Conservation (phyloP, 2,888 invertebrate genomes). For the Oscheius sp. region DNA sequence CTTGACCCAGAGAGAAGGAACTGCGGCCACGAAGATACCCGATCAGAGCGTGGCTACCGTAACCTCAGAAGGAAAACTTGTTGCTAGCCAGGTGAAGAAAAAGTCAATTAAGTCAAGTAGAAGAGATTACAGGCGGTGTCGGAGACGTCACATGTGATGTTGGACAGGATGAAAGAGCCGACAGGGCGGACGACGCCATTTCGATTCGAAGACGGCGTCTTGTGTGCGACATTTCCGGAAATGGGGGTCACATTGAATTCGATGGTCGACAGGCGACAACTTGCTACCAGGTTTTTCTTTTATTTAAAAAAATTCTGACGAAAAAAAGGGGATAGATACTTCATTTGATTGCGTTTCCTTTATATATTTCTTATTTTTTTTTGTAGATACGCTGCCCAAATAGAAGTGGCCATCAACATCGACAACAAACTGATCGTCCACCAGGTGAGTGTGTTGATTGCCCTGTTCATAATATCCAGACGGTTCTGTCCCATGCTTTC, state of each 20-base stretch:
- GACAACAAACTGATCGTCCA: slow-evolving; percentile 51
- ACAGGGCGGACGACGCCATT: slow-evolving; percentile 49
- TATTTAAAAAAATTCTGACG: no score
- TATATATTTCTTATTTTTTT: slow-evolving; percentile 56
- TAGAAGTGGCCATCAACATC: slow-evolving; percentile 58
- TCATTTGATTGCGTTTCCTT: no score
- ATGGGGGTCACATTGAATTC: slow-evolving; percentile 47
- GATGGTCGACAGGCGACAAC: slow-evolving; percentile 24
- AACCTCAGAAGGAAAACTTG: slow-evolving; percentile 56
- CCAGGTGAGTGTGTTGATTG: slow-evolving; percentile 41
- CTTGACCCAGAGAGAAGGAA: slow-evolving; percentile 63
- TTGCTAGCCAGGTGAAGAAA: slow-evolving; percentile 43
- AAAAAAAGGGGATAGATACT: background rate
- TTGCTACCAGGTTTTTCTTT: background rate
- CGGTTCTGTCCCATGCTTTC: slow-evolving; percentile 56
- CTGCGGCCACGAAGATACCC: slow-evolving; percentile 50
- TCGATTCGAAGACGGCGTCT: slow-evolving; percentile 58
- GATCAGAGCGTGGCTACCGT: slow-evolving; percentile 55
- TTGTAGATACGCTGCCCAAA: slow-evolving; percentile 60
- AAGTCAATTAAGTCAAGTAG: background rate
- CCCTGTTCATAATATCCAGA: slow-evolving; percentile 39
- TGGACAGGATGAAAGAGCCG: slow-evolving; percentile 42
- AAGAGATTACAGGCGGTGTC: slow-evolving; percentile 26
- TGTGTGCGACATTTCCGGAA: slow-evolving; percentile 65
- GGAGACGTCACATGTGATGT: slow-evolving; percentile 39